Percentiles rank a stretch among this genome's conserved stretches.
Conservation (phyloP, 2,888 invertebrate species). For the Leucoptera coffeella region DNA sequence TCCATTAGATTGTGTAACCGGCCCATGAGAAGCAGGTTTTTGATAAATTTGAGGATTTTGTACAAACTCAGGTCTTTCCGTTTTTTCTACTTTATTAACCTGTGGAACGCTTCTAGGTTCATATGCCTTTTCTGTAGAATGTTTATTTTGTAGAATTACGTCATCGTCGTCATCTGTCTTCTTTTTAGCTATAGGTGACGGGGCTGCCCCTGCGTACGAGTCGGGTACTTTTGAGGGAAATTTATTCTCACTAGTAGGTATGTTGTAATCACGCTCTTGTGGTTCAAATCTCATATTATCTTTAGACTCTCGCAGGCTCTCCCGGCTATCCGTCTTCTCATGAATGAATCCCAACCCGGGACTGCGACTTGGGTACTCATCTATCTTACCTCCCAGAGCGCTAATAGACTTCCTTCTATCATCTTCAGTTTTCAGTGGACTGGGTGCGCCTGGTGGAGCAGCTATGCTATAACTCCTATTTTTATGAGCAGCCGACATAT, state of each 20-base stretch:
- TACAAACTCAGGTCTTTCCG: background rate
- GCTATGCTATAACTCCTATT: conserved; percentile 49
- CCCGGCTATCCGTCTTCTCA: conserved; percentile 37
- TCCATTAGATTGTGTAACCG: conserved; percentile 18
- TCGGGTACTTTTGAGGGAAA: conserved; percentile 48
- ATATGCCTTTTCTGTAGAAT: conserved; percentile 13
- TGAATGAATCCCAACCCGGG: conserved; percentile 41
- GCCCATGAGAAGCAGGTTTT: conserved; percentile 13
- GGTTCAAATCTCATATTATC: conserved; percentile 33
- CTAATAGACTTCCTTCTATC: conserved; percentile 46
- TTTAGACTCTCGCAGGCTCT: conserved; percentile 31
- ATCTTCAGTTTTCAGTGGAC: conserved; percentile 36
- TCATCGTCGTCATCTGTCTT: conserved; percentile 39
- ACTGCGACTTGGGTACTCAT: conserved; percentile 26
- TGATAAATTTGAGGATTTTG: conserved; percentile 8
- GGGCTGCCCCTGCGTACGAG: conserved; percentile 36
- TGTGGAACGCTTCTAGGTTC: background rate
- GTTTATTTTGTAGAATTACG: conserved; percentile 28
- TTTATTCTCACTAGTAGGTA: conserved; percentile 19
- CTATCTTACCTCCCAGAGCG: conserved; percentile 32
- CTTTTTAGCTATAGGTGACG: conserved; percentile 23
- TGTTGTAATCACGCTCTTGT: conserved; percentile 21
- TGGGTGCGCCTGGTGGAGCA: conserved; percentile 39
- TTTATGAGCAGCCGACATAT: conserved; percentile 35
- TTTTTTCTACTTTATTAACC: background rate